Percentiles rank a stretch among this genome's conserved stretches.
Conservation (phyloP, 2,797 vertebrate species). For the Notamacropus eugenii region DNA sequence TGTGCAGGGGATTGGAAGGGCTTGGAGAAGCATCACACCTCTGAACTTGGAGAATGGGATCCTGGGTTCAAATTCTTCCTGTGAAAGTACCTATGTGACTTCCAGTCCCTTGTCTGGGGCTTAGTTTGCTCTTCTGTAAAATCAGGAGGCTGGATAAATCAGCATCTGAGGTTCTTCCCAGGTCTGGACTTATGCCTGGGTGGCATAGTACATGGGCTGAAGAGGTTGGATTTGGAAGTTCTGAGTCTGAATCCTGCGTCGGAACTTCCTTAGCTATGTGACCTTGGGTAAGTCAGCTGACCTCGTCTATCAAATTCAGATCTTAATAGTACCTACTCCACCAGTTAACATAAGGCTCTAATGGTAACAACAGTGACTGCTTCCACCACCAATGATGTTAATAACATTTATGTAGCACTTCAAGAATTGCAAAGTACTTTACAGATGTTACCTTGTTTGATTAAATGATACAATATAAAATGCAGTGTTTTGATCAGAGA, state of each 20-base stretch:
- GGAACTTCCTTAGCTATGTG: not conserved
- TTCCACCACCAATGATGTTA: not conserved
- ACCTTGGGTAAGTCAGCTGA: not conserved
- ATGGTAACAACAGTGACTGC: not conserved
- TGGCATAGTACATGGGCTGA: not conserved
- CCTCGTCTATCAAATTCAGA: not conserved
- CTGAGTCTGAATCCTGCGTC: not conserved
- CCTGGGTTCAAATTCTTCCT: not conserved
- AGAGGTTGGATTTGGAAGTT: not conserved
- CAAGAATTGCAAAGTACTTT: not conserved
- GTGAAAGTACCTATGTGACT: not conserved
- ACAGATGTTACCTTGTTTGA: not conserved
- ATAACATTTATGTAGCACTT: not conserved
- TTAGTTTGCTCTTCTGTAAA: not conserved
- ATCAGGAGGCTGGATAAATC: not conserved
- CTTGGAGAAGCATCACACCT: not conserved
- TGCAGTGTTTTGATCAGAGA: not conserved
- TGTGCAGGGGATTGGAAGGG: not conserved
- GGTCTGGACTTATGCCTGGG: not conserved
- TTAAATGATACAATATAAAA: not conserved
- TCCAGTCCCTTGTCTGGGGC: not conserved
- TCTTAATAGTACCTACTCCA: not conserved
- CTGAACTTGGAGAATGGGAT: not conserved
- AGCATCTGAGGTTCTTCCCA: not conserved
- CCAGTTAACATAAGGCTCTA: not conserved